phyloP scores from a whole-genome alignment of 2,113 vertebrate genomes.

The Neolamprologus kungweensis region DNA sequence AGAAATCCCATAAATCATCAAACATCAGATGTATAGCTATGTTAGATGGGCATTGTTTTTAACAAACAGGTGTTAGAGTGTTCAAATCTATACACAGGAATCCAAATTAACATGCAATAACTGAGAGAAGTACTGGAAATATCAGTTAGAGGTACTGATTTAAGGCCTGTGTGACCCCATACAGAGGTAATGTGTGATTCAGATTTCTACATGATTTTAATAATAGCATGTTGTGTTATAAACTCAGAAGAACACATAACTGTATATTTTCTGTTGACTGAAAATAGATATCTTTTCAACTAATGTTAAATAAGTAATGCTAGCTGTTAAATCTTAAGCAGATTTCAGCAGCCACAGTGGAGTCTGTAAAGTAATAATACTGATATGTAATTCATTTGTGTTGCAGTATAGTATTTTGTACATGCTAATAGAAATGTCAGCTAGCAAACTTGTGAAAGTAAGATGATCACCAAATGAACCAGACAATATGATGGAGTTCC shows the following conservation, averaged over 20 bases:
- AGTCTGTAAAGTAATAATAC: neutral
- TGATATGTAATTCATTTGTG: neutral
- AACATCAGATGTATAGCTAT: neutral
- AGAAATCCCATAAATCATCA: neutral
- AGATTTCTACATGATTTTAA: neutral
- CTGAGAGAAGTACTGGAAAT: neutral
- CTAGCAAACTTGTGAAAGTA: conserved; percentile 9
- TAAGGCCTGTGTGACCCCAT: neutral
- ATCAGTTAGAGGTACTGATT: neutral
- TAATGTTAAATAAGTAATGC: neutral
- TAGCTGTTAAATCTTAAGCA: neutral
- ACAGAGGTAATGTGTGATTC: neutral
- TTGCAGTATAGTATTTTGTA: neutral
- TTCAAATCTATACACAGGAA: neutral
- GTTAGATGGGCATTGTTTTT: neutral
- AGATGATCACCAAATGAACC: conserved; percentile 25
- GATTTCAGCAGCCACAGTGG: neutral
- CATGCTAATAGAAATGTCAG: conserved; percentile 19
- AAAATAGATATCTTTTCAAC: neutral
- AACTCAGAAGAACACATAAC: neutral
- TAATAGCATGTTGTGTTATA: neutral
- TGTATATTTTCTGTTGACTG: neutral
- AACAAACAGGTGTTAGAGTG: neutral
- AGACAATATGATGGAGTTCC: conserved; percentile 12
- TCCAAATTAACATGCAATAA: neutral